Base-by-base conservation (phyloP, 2,888 invertebrate species). In the Drosophila macrothrix region DNA sequence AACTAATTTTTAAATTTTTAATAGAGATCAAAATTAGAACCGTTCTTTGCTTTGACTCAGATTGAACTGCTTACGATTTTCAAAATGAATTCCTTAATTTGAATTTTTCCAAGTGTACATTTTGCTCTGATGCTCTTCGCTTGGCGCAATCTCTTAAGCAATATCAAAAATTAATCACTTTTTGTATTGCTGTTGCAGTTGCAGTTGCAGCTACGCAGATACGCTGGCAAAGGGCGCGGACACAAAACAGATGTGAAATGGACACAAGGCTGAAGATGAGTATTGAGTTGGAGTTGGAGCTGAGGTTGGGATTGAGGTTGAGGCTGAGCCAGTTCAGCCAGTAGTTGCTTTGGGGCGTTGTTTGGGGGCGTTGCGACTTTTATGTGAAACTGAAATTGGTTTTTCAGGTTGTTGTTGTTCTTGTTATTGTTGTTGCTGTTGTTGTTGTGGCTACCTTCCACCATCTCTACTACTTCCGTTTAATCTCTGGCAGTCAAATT, bases 81-180 rank as follows among this genome's bases (percentile, higher is more conserved):
- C 5, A 5, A 19, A 50, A 19, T 19, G 19, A 28, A 19, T 5
- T 28, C 19, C 35, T 4, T 35, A 0, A 1, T 28, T 19, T 28
- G 0, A 16, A 22, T 41, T 29, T 58, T 10, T 58, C 3, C 16
- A 3, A 43, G 58, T 58, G 58, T 22, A 58, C 10, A 6, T 6
- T 22, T 43, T 22, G 41, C 37, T 19, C 16, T 22, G 39, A 10
- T 22, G 41, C 37, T 60, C 19, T 41, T 46, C 52, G 72, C 78
- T 64, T 62, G 68, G 62, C 56, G 76, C 85, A 83, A 88, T 87
- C 89, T 76, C 72, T 80, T 84, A 78, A 83, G 66, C 90, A 87
- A 87, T 84, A 88, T 87, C 87, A 89, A 89, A 89, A 89, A 87
- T 87, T 87, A 87, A 87, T 87, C 90, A 87, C 89, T 87, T 87